Percentiles rank a stretch among this genome's conserved stretches.
phyloP scores from a whole-genome alignment of 1,140 invertebrate species.

The Brachionus rubens region DNA sequence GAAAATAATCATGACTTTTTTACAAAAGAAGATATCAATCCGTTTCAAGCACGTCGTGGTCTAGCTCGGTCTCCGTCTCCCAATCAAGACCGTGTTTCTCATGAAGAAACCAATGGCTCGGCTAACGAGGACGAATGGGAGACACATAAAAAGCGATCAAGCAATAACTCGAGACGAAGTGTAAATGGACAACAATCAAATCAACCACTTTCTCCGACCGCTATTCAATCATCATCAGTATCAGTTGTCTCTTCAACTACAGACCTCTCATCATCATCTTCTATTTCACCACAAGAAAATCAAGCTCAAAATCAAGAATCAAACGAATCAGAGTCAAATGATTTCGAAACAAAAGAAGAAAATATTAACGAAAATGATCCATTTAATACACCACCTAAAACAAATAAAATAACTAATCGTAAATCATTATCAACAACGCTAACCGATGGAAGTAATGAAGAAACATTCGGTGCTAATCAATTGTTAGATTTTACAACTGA shows the following conservation, averaged over 20 bases:
- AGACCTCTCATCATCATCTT: not conserved
- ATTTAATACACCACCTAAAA: conserved; percentile 16
- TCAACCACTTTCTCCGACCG: not conserved
- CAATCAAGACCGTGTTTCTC: not conserved
- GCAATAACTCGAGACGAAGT: not conserved
- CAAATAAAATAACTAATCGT: not conserved
- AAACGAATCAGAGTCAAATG: not conserved
- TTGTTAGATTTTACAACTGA: not conserved
- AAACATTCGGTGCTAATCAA: not conserved
- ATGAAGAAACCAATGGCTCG: not conserved
- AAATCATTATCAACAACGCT: not conserved
- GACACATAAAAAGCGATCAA: conserved; percentile 22
- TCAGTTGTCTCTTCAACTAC: conserved; percentile 20
- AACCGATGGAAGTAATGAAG: not conserved
- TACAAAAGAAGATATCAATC: conserved; percentile 13
- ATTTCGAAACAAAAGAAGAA: not conserved
- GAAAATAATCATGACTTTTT: conserved; percentile 1
- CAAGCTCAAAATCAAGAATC: not conserved
- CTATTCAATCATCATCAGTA: not conserved
- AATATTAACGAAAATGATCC: not conserved
- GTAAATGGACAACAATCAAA: not conserved
- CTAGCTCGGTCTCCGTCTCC: conserved; percentile 3
- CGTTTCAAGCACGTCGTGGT: not conserved
- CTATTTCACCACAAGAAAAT: not conserved
- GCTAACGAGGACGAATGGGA: conserved; percentile 26